These are phyloP conservation scores for Bombus consobrinus DNA, from an alignment of 1,140 invertebrate genomes.

Conservation along the genomic window DNA sequence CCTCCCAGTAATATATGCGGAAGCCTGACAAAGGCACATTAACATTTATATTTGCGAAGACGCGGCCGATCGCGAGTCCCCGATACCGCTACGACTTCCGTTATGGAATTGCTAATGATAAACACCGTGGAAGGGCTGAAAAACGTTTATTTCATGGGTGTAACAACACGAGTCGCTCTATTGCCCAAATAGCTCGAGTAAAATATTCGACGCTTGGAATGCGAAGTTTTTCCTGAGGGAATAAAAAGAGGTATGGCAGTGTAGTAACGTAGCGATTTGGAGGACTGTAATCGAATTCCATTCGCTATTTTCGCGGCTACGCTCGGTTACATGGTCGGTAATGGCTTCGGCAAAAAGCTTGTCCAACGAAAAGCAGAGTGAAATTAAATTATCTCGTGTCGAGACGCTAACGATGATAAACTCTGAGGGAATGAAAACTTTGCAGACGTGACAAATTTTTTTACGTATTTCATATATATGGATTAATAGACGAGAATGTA, in stretches of 20 bases:
- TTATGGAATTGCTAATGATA: conserved; percentile 55
- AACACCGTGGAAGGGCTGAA: conserved; percentile 3
- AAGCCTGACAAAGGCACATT: conserved; percentile 23
- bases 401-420: not conserved
- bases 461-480: not conserved
- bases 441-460: not conserved
- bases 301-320: not conserved
- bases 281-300: not conserved
- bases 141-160: conserved; percentile 14
- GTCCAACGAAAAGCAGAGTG: not conserved
- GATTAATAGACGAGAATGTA: not conserved
- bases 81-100: conserved; percentile 20
- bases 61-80: not conserved
- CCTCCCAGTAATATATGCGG: conserved; percentile 24
- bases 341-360: not conserved
- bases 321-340: not conserved
- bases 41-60: conserved; percentile 43
- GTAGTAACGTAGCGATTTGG: not conserved
- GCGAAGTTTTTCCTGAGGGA: not conserved
- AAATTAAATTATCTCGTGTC: not conserved
- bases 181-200: not conserved
- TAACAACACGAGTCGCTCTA: not conserved
- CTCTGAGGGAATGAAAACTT: not conserved
- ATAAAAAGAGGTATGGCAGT: not conserved
- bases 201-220: not conserved